Evolutionary conservation across 1,140 invertebrate genomes (phyloP).

Genomic region (Pseudobourletiella spinata): DNA sequence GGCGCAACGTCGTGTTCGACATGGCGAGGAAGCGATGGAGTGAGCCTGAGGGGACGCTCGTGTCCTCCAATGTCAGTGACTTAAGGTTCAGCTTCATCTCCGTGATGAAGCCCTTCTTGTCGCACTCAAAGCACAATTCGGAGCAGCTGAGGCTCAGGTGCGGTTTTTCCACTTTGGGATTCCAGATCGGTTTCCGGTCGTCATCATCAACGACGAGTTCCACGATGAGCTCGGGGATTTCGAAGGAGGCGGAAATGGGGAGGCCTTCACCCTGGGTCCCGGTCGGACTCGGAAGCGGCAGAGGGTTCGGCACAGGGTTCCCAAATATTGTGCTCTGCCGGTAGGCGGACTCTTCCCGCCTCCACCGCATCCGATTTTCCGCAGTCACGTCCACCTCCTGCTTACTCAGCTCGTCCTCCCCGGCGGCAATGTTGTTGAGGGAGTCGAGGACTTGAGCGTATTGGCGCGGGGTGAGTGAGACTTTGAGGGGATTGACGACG

Average conservation of each 20-base stretch:
- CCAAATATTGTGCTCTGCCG: background rate
- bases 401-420: slow-evolving; percentile 8
- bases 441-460: slow-evolving; percentile 81
- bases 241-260: slow-evolving; percentile 50
- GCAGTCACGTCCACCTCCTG: slow-evolving; percentile 8
- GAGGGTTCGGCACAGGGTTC: background rate
- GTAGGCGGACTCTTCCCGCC: slow-evolving; percentile 17
- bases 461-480: slow-evolving; percentile 72
- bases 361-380: slow-evolving; percentile 17
- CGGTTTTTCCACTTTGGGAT: slow-evolving; percentile 7
- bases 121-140: slow-evolving; percentile 27
- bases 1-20: slow-evolving; percentile 22
- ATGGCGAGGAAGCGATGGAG: slow-evolving; percentile 42
- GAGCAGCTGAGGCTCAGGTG: slow-evolving; percentile 28
- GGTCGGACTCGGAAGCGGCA: slow-evolving; percentile 33
- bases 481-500: slow-evolving; percentile 70
- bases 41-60: slow-evolving; percentile 40
- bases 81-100: slow-evolving; percentile 32
- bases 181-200: background rate
- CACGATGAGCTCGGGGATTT: slow-evolving; percentile 60
- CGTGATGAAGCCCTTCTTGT: slow-evolving; percentile 23
- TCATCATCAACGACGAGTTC: slow-evolving; percentile 46
- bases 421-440: slow-evolving; percentile 29
- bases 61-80: slow-evolving; percentile 44
- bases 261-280: slow-evolving; percentile 15